A percentile compares a stretch with the other conserved stretches of the same genome.
phyloP scores from a whole-genome alignment of 2,113 vertebrate species.

The Ranitomeya variabilis region DNA sequence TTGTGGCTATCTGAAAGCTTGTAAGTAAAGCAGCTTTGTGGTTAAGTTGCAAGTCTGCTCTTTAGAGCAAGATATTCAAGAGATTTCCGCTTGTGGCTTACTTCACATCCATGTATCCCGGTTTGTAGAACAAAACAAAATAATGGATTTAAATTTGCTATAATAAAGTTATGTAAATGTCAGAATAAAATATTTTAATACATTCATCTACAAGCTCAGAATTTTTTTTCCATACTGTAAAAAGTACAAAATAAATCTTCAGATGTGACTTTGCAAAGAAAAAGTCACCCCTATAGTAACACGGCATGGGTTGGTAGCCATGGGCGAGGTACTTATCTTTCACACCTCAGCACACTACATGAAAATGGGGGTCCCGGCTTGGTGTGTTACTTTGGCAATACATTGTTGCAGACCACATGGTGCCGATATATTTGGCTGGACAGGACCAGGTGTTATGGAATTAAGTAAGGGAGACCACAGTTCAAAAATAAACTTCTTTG shows the following conservation, averaged over 20 bases:
- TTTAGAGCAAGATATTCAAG: neutral
- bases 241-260: neutral
- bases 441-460: no score
- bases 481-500: no score
- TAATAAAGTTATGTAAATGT: neutral
- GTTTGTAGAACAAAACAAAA: neutral
- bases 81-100: neutral
- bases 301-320: no score
- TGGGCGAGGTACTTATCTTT: no score
- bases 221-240: neutral
- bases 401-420: no score
- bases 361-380: no score
- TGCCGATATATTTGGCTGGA: no score
- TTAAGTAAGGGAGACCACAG: no score
- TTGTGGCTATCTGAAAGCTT: conserved; percentile 36
- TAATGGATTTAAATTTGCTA: neutral
- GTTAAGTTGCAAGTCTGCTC: conserved; percentile 16
- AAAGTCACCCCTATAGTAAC: neutral
- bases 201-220: neutral
- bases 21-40: conserved; percentile 6
- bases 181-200: neutral
- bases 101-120: neutral
- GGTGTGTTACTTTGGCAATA: no score
- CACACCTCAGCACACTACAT: no score
- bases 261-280: neutral